phyloP scores from a whole-genome alignment of 2,797 vertebrate species.

The Triplophysa bombifrons region DNA sequence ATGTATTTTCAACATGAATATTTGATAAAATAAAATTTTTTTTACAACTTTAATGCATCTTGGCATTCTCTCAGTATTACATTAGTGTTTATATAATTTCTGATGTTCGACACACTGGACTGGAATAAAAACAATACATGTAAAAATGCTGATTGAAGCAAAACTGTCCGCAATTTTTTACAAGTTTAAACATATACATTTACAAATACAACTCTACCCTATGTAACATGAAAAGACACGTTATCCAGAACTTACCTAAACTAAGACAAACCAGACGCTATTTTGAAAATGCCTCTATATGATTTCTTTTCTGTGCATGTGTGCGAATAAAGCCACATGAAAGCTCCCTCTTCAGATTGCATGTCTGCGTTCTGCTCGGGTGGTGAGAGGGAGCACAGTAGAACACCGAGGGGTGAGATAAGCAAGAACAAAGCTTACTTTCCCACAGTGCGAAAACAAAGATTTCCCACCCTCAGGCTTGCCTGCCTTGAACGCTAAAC shows the following conservation, averaged over 20 bases:
- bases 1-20: no score
- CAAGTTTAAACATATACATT: not conserved
- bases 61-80: no score
- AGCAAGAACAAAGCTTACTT: constrained; percentile 72
- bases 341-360: constrained; percentile 32
- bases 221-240: not conserved
- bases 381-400: constrained; percentile 44
- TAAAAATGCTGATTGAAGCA: no score
- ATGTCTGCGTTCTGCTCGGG: constrained; percentile 22
- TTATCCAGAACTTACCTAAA: not conserved
- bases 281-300: constrained; percentile 45
- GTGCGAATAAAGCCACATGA: constrained; percentile 47
- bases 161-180: no score
- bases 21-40: no score
- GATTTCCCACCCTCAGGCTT: constrained; percentile 62
- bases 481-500: constrained; percentile 60
- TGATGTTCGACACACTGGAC: no score
- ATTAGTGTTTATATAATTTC: no score
- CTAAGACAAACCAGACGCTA: constrained; percentile 24
- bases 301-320: constrained; percentile 36
- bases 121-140: no score
- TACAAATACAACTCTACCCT: not conserved
- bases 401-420: constrained; percentile 63
- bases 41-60: no score
- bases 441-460: constrained; percentile 74